Conservation (phyloP, 2,113 vertebrate genomes). For the Ictidomys tridecemlineatus region DNA sequence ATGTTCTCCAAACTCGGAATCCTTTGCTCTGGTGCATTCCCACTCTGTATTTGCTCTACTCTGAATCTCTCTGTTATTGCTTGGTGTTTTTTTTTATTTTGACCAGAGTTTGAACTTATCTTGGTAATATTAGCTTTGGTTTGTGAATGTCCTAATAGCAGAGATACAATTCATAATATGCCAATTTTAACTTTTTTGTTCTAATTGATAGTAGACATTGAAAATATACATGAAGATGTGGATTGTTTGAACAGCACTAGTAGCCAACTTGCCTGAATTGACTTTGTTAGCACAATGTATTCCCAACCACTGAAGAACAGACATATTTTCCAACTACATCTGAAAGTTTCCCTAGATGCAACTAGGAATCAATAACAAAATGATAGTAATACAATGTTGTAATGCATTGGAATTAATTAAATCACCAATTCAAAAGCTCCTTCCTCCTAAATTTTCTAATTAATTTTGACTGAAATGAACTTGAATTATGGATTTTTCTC, state of each 20-base stretch:
- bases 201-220: neutral
- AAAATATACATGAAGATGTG: neutral
- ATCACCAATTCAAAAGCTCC: neutral
- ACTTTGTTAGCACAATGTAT: neutral
- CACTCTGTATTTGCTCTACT: neutral
- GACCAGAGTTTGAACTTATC: neutral
- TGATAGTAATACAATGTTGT: neutral
- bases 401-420: neutral
- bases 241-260: neutral
- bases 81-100: neutral
- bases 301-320: neutral
- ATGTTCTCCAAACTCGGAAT: neutral
- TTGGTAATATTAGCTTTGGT: neutral
- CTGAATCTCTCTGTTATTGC: neutral
- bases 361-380: neutral
- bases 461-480: neutral
- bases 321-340: neutral
- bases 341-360: neutral
- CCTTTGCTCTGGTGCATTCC: neutral
- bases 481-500: neutral
- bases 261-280: neutral
- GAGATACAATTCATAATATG: neutral
- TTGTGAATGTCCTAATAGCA: neutral
- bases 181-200: neutral
- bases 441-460: neutral